These are phyloP conservation scores for Sphaerodactylus townsendi DNA, from an alignment of 2,113 vertebrate species.

Conservation along the genomic window DNA sequence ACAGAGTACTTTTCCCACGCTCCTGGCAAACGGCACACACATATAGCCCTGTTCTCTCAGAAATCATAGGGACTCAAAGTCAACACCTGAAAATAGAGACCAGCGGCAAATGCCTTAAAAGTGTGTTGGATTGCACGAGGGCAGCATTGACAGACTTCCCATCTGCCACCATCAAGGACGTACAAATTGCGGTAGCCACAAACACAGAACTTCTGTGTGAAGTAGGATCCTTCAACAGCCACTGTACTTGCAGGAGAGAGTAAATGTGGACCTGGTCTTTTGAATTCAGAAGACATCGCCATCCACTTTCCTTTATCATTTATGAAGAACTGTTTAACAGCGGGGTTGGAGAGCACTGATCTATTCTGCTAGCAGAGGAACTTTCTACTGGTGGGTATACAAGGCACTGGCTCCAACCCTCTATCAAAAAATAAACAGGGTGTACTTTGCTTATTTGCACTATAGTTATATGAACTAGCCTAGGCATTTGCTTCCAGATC, in stretches of 20 bases:
- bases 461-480: not conserved
- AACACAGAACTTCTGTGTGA: not conserved
- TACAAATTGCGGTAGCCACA: no score
- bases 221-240: not conserved
- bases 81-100: not conserved
- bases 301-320: not conserved
- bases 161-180: no score
- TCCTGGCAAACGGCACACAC: not conserved
- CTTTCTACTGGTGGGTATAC: no score
- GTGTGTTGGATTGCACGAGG: not conserved
- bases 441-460: not conserved
- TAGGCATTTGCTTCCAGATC: not conserved
- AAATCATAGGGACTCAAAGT: not conserved
- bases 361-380: no score
- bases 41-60: not conserved
- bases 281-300: not conserved
- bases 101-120: not conserved
- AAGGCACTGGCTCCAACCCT: not conserved
- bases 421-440: not conserved
- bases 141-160: not conserved
- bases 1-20: not conserved
- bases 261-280: not conserved
- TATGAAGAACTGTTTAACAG: not conserved
- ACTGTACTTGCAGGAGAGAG: not conserved
- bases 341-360: no score